A percentile compares a stretch with the other conserved stretches of the same genome.
phyloP scores from a whole-genome alignment of 2,888 invertebrate genomes.

The Aethes cnicana region DNA sequence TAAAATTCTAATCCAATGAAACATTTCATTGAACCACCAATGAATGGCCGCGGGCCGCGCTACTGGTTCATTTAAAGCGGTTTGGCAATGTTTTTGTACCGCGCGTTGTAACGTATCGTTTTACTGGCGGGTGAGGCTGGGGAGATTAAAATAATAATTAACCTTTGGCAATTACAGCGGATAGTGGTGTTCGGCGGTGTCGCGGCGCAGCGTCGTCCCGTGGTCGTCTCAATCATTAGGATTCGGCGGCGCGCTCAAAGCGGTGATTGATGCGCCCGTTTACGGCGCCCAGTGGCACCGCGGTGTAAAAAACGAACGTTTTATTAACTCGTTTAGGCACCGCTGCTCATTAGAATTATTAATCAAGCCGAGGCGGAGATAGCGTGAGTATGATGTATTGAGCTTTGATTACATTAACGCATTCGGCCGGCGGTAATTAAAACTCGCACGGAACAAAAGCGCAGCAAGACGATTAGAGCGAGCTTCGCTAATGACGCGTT shows the following conservation, averaged over 20 bases:
- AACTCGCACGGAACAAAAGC: constrained; percentile 62
- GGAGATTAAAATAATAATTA: constrained; percentile 16
- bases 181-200: constrained; percentile 32
- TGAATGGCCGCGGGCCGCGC: constrained; percentile 38
- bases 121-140: neutral
- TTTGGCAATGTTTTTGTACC: neutral
- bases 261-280: constrained; percentile 80
- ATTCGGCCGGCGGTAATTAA: constrained; percentile 73
- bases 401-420: constrained; percentile 81
- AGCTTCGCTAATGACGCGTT: constrained; percentile 56
- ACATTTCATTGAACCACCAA: neutral
- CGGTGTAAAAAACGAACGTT: constrained; percentile 73
- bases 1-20: neutral
- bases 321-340: constrained; percentile 82
- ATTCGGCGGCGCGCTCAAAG: constrained; percentile 76
- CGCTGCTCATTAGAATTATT: constrained; percentile 81
- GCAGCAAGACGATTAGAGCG: constrained; percentile 33
- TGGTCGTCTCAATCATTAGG: constrained; percentile 78
- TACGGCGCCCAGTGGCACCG: constrained; percentile 75
- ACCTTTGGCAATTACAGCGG: constrained; percentile 9
- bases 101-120: neutral
- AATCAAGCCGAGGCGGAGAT: constrained; percentile 79
- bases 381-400: constrained; percentile 79
- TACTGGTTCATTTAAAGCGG: constrained; percentile 9
- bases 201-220: constrained; percentile 11